These are phyloP conservation scores for Resseliella maxima DNA, from an alignment of 2,888 invertebrate species.

Conservation along the genomic window DNA sequence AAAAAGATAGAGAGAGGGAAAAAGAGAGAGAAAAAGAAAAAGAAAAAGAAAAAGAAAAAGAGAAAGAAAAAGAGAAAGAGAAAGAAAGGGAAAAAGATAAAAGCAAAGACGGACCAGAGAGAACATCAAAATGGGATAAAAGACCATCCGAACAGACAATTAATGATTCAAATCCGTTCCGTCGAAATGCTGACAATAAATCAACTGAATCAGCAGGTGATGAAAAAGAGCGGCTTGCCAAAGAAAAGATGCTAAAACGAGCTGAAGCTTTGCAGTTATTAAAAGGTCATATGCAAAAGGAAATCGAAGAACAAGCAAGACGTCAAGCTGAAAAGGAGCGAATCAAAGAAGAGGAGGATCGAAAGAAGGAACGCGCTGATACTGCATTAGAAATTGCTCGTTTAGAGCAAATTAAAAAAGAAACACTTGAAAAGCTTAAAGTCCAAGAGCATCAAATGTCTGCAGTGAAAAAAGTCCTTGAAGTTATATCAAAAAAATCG, in stretches of 20 bases:
- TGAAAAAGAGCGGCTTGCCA: slow-evolving; percentile 64
- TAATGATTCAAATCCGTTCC: slow-evolving; percentile 38
- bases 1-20: background rate
- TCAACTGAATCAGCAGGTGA: slow-evolving; percentile 57
- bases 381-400: slow-evolving; percentile 65
- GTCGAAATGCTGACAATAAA: background rate
- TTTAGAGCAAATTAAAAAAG: slow-evolving; percentile 66
- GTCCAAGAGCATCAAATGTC: slow-evolving; percentile 63
- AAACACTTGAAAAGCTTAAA: slow-evolving; percentile 65
- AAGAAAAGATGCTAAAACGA: slow-evolving; percentile 67
- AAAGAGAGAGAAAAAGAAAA: background rate
- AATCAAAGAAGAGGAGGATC: slow-evolving; percentile 65
- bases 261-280: slow-evolving; percentile 70
- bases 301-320: slow-evolving; percentile 71
- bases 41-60: background rate
- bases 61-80: background rate
- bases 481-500: slow-evolving; percentile 60
- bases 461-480: slow-evolving; percentile 60
- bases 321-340: slow-evolving; percentile 68
- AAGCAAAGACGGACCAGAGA: background rate
- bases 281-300: slow-evolving; percentile 73
- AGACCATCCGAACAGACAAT: background rate
- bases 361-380: slow-evolving; percentile 64
- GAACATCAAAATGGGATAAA: background rate
- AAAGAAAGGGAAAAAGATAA: background rate